Evolutionary conservation across 2,113 vertebrate species (phyloP).

Genomic region (Chrysochloris asiatica): DNA sequence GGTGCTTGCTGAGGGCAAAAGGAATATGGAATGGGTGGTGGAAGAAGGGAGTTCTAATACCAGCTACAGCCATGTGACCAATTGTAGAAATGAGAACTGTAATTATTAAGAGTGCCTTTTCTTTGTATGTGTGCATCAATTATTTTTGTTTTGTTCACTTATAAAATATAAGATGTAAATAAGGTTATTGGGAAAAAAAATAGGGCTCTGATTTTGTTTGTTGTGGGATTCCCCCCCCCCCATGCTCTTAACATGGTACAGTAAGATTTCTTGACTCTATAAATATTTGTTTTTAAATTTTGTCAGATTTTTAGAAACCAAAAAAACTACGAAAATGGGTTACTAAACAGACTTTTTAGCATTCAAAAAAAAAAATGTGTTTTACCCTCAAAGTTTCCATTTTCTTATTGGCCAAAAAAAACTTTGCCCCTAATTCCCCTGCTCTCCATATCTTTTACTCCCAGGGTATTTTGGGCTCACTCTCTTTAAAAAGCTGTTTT

Average conservation of each 20-base stretch:
- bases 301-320: neutral
- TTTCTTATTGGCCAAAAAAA: neutral
- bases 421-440: neutral
- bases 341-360: constrained; percentile 7
- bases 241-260: fast-evolving
- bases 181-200: too few species aligned
- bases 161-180: too few species aligned
- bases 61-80: too few species aligned
- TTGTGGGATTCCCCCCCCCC: too few species aligned
- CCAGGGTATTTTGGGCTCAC: neutral
- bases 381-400: neutral
- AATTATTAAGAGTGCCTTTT: too few species aligned
- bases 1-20: too few species aligned
- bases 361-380: neutral
- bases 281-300: neutral
- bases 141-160: too few species aligned
- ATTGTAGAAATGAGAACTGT: too few species aligned
- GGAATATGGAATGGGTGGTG: too few species aligned
- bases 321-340: neutral
- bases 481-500: neutral
- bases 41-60: too few species aligned
- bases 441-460: neutral
- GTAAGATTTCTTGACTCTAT: neutral
- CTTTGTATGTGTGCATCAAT: too few species aligned
- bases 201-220: too few species aligned